A percentile compares a stretch with the other conserved stretches of the same genome.
Conservation (phyloP, 1,140 invertebrate species). For the Meloidogyne chitwoodi region DNA sequence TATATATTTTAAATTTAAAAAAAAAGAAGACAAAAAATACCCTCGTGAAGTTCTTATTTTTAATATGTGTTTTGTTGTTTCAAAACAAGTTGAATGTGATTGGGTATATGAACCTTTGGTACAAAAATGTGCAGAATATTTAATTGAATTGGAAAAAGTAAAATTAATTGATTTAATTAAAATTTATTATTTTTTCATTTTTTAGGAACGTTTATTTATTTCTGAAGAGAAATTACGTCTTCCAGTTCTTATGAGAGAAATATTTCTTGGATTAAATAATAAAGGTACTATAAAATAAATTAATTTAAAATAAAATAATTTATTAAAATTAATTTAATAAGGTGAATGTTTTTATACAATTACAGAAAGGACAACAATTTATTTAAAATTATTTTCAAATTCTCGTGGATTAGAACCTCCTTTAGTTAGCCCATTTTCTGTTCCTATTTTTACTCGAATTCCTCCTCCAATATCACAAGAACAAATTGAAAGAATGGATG, state of each 20-base stretch:
- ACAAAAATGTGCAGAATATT: constrained; percentile 56
- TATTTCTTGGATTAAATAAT: constrained; percentile 48
- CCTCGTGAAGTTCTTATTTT: constrained; percentile 45
- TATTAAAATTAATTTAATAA: background rate
- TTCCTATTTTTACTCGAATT: constrained; percentile 54
- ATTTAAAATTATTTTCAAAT: constrained; percentile 53
- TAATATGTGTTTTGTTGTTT: constrained; percentile 56
- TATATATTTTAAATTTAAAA: too few relatives aligned
- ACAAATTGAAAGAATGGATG: constrained; percentile 52
- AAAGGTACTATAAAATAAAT: constrained; percentile 41
- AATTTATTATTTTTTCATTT: background rate
- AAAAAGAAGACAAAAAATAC: constrained; percentile 39
- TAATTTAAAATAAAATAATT: background rate
- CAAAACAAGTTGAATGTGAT: constrained; percentile 35
- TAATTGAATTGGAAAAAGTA: constrained; percentile 52
- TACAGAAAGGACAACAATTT: constrained; percentile 46
- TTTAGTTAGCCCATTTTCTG: constrained; percentile 45
- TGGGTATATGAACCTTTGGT: constrained; percentile 57
- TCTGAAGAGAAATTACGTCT: constrained; percentile 32
- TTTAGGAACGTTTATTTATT: constrained; percentile 46
- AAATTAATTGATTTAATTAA: background rate
- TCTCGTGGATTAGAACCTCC: constrained; percentile 46
- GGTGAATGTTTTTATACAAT: constrained; percentile 52
- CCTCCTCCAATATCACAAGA: constrained; percentile 40
- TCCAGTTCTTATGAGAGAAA: constrained; percentile 37